A percentile compares a stretch with the other conserved stretches of the same genome.
Evolutionary conservation across 2,888 invertebrate genomes (phyloP).

Genomic region (Noctua pronuba): DNA sequence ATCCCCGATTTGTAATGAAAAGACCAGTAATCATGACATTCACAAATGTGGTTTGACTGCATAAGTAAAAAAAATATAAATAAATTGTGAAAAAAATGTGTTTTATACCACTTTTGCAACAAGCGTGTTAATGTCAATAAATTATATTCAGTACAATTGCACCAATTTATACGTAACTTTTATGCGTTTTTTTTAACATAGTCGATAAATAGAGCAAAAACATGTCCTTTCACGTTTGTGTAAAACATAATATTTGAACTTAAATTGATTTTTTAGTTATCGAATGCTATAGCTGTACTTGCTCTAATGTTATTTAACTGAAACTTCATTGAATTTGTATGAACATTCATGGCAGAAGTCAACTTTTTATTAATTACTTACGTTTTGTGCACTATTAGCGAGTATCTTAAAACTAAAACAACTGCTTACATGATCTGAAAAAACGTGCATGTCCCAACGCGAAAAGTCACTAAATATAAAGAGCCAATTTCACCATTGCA

Average conservation of each 20-base stretch:
- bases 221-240: neutral
- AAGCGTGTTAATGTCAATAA: constrained; percentile 25
- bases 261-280: neutral
- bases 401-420: neutral
- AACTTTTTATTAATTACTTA: neutral
- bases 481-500: neutral
- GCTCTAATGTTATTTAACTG: neutral
- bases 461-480: constrained; percentile 48
- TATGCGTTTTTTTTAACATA: constrained; percentile 20
- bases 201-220: neutral
- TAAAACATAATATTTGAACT: neutral
- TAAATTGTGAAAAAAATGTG: neutral
- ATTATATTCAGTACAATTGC: constrained; percentile 33
- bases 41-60: neutral
- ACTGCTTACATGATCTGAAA: neutral
- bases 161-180: constrained; percentile 41
- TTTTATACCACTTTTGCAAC: constrained; percentile 44
- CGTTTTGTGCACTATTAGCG: neutral
- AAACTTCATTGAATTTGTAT: neutral
- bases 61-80: neutral
- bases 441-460: constrained; percentile 12
- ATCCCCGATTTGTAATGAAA: neutral
- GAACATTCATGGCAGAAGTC: neutral
- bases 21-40: neutral
- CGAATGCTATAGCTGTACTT: neutral